These are phyloP conservation scores for Tetropium fuscum DNA, from an alignment of 2,888 invertebrate species.

Conservation along the genomic window DNA sequence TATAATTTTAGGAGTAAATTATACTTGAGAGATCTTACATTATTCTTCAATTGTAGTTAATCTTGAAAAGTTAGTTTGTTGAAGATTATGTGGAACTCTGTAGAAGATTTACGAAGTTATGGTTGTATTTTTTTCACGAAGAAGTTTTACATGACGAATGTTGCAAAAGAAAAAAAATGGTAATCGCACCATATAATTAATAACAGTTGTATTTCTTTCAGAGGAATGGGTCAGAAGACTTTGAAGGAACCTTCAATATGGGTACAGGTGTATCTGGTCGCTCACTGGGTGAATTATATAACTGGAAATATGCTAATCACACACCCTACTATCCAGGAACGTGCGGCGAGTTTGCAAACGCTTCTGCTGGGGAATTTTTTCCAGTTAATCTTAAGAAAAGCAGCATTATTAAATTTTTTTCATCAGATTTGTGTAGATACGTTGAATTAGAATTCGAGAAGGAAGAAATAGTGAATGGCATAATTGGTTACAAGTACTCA, in stretches of 20 bases:
- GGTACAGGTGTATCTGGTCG: constrained; percentile 76
- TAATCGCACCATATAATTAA: background rate
- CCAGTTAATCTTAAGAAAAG: constrained; percentile 71
- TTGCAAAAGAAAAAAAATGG: too few species aligned
- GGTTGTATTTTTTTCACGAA: too few species aligned
- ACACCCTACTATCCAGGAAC: constrained; percentile 68
- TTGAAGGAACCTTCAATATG: constrained; percentile 83
- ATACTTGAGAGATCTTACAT: too few species aligned
- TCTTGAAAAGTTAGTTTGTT: too few species aligned
- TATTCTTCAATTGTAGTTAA: too few species aligned
- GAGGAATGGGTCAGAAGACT: constrained; percentile 81
- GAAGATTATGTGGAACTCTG: too few species aligned
- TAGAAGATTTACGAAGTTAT: too few species aligned
- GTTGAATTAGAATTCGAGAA: constrained; percentile 73
- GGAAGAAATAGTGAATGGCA: constrained; percentile 70
- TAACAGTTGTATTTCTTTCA: constrained; percentile 59
- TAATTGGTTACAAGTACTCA: constrained; percentile 76
- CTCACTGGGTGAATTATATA: constrained; percentile 76
- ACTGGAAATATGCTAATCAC: constrained; percentile 78
- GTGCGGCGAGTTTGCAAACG: constrained; percentile 74
- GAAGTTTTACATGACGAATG: too few species aligned
- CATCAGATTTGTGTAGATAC: constrained; percentile 81
- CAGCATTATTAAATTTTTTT: constrained; percentile 71
- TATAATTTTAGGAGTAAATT: too few species aligned
- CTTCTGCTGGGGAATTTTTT: constrained; percentile 84